These are phyloP conservation scores for Druon quercuslanigerum DNA, from an alignment of 1,140 invertebrate species.

Conservation along the genomic window DNA sequence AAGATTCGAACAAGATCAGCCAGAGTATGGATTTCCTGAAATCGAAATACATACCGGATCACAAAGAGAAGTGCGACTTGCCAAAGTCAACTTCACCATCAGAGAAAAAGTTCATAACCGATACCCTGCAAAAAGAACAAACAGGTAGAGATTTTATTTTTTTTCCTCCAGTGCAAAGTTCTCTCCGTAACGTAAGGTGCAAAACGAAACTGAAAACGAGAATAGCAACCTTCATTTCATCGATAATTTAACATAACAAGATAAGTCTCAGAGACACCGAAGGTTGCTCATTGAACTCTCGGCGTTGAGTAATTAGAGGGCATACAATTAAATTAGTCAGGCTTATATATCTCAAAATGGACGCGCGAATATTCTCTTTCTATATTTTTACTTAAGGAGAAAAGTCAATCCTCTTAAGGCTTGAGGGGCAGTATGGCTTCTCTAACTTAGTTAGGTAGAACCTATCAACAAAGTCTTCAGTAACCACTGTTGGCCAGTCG, in stretches of 20 bases:
- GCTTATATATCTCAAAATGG: neutral
- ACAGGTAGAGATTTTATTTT: constrained; percentile 59
- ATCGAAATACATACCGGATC: constrained; percentile 64
- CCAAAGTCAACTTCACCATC: constrained; percentile 67
- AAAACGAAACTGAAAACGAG: constrained; percentile 55
- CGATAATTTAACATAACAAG: neutral
- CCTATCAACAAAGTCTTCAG: constrained; percentile 69
- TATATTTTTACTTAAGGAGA: constrained; percentile 61
- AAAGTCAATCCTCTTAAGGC: constrained; percentile 67
- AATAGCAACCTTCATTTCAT: constrained; percentile 25
- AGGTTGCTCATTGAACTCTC: neutral
- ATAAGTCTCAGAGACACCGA: neutral
- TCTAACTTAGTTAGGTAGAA: constrained; percentile 71
- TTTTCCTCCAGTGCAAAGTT: constrained; percentile 4
- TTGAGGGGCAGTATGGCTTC: constrained; percentile 63
- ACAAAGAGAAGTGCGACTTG: constrained; percentile 69
- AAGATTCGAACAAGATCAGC: constrained; percentile 71
- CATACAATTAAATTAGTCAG: neutral
- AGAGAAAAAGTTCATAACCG: constrained; percentile 69
- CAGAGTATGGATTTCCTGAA: constrained; percentile 67
- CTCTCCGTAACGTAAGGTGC: constrained; percentile 53
- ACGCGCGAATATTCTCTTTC: neutral
- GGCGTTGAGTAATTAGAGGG: neutral
- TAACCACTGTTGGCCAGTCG: constrained; percentile 41
- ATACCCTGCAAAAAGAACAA: constrained; percentile 68